Base-by-base conservation (phyloP, 2,888 invertebrate species). In the Synanthedon tipuliformis region DNA sequence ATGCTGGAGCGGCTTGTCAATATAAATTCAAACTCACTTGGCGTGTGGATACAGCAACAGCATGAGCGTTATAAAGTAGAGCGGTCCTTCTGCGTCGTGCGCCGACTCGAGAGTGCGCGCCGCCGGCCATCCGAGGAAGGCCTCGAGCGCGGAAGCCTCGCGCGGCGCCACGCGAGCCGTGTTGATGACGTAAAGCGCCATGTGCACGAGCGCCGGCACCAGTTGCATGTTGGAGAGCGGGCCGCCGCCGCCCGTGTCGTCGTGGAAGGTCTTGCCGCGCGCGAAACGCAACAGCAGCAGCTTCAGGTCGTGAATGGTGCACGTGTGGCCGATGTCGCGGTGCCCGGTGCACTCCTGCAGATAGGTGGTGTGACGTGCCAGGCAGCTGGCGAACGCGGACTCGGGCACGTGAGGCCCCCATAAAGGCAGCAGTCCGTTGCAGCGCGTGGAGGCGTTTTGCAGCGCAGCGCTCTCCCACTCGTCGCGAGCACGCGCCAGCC, bases 401-500 rank as follows among this genome's bases (percentile, higher is more conserved):
- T 97, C 97, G 0, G 95, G 93, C 5, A 97, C 96, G 67, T 95
- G 94, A 5, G 98, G 97, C 0, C 98, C 98, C 97, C 98, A 98
- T 51, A 99, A 88, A 1, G 99, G 99, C 61, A 99, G 88, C 57
- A 99, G 84, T 0, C 98, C 98, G 81, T 99, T 99, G 82, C 99
- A 99, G 61, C 95, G 94, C 0, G 98, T 99, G 71, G 98, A 98
- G 1, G 98, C 98, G 80, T 99, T 99, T 82, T 99, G 99, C 48
- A 99, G 88, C 4, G 97, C 96, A 0, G 99, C 99, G 56, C 97
- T 95, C 75, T 98, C 98, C 99, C 98, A 99, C 79, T 99, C 98
- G 68, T 98, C 98, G 55, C 98, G 79, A 18, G 87, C 85, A 40
- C 88, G 81, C 0, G 87, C 89, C 52, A 89, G 90, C 76, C 96